A percentile compares a stretch with the other conserved stretches of the same genome.
Conservation (phyloP, 1,140 invertebrate genomes). For the Ladona fulva region DNA sequence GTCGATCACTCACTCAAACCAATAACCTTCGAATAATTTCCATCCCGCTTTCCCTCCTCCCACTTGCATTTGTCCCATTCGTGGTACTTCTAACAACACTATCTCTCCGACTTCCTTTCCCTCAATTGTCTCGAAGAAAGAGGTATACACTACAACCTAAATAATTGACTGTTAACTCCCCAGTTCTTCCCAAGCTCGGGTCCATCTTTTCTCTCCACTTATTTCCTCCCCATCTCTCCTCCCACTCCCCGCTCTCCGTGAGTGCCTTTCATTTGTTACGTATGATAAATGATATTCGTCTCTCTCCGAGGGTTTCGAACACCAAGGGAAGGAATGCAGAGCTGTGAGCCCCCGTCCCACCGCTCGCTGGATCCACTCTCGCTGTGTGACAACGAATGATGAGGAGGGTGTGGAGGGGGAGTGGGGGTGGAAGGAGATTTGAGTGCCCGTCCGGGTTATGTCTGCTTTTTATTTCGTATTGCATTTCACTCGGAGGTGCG, state of each 20-base stretch:
- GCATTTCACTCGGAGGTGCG: background rate
- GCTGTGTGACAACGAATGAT: background rate
- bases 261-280: constrained; percentile 9
- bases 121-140: too few relatives aligned
- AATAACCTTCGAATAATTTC: too few relatives aligned
- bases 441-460: background rate
- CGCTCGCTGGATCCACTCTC: background rate
- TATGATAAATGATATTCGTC: constrained; percentile 10
- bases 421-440: background rate
- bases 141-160: too few relatives aligned
- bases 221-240: background rate
- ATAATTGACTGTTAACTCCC: too few relatives aligned
- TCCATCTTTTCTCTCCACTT: background rate
- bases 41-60: too few relatives aligned
- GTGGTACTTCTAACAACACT: too few relatives aligned
- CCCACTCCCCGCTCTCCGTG: background rate
- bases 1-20: too few relatives aligned
- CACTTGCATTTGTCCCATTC: too few relatives aligned
- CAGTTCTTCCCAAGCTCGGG: too few relatives aligned
- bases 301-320: background rate
- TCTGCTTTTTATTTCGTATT: background rate
- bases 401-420: background rate
- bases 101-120: too few relatives aligned
- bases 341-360: background rate
- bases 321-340: background rate